These are phyloP conservation scores for Coremacera marginata DNA, from an alignment of 2,888 invertebrate species.

Conservation along the genomic window DNA sequence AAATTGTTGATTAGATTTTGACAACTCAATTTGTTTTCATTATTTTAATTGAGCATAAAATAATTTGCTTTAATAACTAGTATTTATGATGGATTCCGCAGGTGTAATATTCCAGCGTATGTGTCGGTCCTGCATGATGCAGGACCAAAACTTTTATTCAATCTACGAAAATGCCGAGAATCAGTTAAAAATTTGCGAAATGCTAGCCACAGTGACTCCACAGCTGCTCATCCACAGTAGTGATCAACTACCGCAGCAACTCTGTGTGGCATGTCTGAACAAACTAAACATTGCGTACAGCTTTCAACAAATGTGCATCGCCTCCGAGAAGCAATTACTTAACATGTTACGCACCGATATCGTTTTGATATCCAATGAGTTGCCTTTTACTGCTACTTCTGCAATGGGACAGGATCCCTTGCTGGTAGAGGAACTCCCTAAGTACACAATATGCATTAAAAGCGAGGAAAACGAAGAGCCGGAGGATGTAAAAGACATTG, in stretches of 20 bases:
- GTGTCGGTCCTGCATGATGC: slow-evolving; percentile 49
- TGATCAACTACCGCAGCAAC: slow-evolving; percentile 74
- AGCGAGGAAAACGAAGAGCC: not conserved
- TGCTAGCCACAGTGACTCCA: slow-evolving; percentile 22
- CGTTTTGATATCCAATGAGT: not conserved
- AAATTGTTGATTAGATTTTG: too few species aligned
- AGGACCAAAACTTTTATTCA: slow-evolving; percentile 30
- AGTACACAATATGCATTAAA: not conserved
- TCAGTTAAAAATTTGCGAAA: slow-evolving; percentile 16
- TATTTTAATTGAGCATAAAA: too few species aligned
- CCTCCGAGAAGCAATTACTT: slow-evolving; percentile 63
- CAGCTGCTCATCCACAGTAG: slow-evolving; percentile 16
- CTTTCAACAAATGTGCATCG: slow-evolving; percentile 70
- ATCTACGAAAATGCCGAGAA: slow-evolving; percentile 17
- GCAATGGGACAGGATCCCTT: slow-evolving; percentile 34
- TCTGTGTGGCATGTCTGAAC: slow-evolving; percentile 73
- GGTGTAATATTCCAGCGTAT: slow-evolving; percentile 8
- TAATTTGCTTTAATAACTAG: too few species aligned
- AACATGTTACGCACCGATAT: slow-evolving; percentile 46
- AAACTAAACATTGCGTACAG: slow-evolving; percentile 71
- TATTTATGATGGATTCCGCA: not conserved
- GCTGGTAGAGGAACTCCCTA: slow-evolving; percentile 5
- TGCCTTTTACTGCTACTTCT: not conserved
- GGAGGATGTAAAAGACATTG: not conserved
- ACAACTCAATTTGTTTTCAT: too few species aligned